phyloP scores from a whole-genome alignment of 2,888 invertebrate species.

The Himalopsyche kuldschensis region DNA sequence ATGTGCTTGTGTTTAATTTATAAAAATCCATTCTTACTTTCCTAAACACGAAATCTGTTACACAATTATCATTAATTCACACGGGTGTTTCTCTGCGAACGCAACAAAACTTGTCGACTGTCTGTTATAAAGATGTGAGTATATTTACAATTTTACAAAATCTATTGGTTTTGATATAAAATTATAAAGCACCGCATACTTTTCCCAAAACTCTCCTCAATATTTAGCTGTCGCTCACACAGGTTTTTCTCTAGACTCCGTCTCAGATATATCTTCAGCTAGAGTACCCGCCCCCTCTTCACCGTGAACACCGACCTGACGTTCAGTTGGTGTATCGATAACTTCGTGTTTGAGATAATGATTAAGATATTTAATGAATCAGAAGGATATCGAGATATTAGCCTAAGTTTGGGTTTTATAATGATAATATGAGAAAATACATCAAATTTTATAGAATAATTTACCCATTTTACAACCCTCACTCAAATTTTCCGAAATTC shows the following conservation, averaged over 20 bases:
- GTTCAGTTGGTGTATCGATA: background rate
- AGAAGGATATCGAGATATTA: background rate
- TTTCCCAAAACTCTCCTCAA: constrained; percentile 3
- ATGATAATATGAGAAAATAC: background rate
- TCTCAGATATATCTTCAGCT: background rate
- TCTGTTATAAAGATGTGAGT: constrained; percentile 14
- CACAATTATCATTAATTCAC: constrained; percentile 12
- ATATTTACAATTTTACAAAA: constrained; percentile 28
- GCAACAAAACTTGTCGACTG: constrained; percentile 5
- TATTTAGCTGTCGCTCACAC: background rate
- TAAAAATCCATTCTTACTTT: constrained; percentile 25
- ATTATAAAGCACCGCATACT: constrained; percentile 36
- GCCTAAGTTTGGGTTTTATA: background rate
- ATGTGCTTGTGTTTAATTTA: constrained; percentile 36
- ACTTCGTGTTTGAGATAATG: background rate
- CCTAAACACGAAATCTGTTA: constrained; percentile 14
- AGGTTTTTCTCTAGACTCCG: background rate
- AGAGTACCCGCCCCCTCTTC: background rate
- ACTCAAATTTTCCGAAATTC: background rate
- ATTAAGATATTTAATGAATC: background rate
- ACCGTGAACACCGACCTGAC: background rate
- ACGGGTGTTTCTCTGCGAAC: background rate
- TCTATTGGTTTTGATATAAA: constrained; percentile 30
- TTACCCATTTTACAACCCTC: background rate
- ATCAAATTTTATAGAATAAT: background rate